A percentile compares a stretch with the other conserved stretches of the same genome.
These are phyloP conservation scores for Erythrolamprus reginae DNA, from an alignment of 2,113 vertebrate species.

Conservation along the genomic window DNA sequence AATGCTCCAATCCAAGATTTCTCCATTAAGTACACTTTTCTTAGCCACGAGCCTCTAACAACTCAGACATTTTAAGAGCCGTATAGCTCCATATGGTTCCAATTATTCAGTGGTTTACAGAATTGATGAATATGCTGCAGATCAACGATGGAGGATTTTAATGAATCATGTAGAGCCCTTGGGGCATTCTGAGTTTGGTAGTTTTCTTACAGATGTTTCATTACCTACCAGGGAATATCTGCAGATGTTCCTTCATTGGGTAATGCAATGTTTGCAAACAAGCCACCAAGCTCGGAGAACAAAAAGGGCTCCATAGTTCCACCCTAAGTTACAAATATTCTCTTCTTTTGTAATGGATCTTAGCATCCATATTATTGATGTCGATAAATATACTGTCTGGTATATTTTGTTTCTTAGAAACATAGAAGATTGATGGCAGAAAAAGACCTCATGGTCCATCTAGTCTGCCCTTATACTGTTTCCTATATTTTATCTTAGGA, in stretches of 20 bases:
- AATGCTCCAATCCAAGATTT: neutral
- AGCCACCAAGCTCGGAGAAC: neutral
- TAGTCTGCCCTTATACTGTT: too few relatives aligned
- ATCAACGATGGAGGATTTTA: neutral
- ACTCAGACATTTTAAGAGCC: neutral
- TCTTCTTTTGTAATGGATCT: neutral
- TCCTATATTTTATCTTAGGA: too few relatives aligned
- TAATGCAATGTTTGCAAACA: neutral
- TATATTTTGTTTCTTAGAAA: neutral
- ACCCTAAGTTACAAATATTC: neutral
- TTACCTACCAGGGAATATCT: neutral
- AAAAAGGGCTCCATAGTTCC: neutral
- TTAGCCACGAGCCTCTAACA: neutral
- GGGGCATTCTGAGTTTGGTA: neutral
- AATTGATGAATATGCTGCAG: neutral
- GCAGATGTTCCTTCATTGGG: neutral
- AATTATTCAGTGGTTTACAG: neutral
- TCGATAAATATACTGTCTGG: neutral
- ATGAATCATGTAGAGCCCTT: neutral
- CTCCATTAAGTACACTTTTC: neutral
- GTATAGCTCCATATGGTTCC: neutral
- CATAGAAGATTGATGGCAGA: too few relatives aligned
- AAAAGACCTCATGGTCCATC: too few relatives aligned
- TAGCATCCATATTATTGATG: neutral
- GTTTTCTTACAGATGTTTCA: neutral